phyloP scores from a whole-genome alignment of 1,140 invertebrate species.

The Danaus melanippus region DNA sequence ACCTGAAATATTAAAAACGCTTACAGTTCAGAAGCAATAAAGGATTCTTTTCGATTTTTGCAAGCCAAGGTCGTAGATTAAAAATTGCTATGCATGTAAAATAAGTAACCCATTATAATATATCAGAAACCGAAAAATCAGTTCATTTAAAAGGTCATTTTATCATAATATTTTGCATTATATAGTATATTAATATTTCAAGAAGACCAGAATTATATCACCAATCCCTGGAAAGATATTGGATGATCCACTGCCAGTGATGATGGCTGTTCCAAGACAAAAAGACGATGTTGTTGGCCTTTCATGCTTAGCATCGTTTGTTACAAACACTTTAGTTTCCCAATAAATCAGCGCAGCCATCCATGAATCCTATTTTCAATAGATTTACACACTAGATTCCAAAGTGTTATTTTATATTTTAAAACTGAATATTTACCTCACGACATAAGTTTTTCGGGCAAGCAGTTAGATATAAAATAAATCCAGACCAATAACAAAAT shows the following conservation, averaged over 20 bases:
- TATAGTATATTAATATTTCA: neutral
- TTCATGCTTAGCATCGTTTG: conserved; percentile 46
- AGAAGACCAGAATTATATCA: conserved; percentile 41
- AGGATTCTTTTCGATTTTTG: too few species aligned
- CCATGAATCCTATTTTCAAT: conserved; percentile 40
- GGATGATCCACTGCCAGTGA: conserved; percentile 41
- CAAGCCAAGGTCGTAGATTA: too few species aligned
- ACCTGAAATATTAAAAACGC: conserved; percentile 31
- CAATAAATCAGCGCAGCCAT: conserved; percentile 48
- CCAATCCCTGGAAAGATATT: conserved; percentile 37
- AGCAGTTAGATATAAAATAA: conserved; percentile 43
- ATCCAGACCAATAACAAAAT: conserved; percentile 56
- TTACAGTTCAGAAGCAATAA: too few species aligned
- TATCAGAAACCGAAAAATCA: too few species aligned
- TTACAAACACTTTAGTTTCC: conserved; percentile 55
- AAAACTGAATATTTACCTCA: conserved; percentile 34
- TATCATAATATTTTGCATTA: too few species aligned
- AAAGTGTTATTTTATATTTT: too few species aligned
- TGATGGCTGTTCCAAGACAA: conserved; percentile 41
- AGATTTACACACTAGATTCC: too few species aligned
- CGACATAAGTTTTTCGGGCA: conserved; percentile 50
- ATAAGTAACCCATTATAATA: too few species aligned
- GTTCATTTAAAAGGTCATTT: too few species aligned
- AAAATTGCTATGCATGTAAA: too few species aligned
- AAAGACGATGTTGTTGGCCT: conserved; percentile 33